Percentiles rank a stretch among this genome's conserved stretches.
phyloP scores from a whole-genome alignment of 2,113 vertebrate species.

The Hippocampus barbouri region DNA sequence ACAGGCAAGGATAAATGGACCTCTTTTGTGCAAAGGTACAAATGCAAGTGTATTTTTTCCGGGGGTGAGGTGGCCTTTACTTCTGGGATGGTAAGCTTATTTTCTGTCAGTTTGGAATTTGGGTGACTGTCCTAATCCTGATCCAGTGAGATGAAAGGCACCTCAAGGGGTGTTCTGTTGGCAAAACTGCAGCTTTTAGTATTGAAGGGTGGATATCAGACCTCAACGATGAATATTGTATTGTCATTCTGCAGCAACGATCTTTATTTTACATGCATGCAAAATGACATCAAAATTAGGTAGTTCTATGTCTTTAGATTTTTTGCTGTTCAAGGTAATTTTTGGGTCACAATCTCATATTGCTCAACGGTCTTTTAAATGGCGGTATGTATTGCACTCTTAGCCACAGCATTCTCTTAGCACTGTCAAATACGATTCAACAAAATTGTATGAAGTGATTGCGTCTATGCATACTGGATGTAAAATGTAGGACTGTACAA shows the following conservation, averaged over 20 bases:
- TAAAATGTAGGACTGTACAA: too few species aligned
- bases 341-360: background rate
- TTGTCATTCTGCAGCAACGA: background rate
- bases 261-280: background rate
- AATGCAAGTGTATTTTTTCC: constrained; percentile 13
- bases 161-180: background rate
- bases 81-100: background rate
- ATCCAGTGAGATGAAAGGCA: background rate
- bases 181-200: background rate
- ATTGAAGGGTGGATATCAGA: background rate
- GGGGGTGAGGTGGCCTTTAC: background rate
- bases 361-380: background rate
- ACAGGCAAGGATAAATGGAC: constrained; percentile 34
- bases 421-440: background rate
- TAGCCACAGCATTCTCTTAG: background rate
- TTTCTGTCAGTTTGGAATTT: background rate
- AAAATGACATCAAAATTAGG: background rate
- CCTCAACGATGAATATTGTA: background rate
- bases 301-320: too few species aligned
- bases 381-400: background rate
- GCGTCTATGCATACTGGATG: background rate
- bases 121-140: background rate
- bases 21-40: constrained; percentile 3
- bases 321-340: background rate
- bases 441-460: background rate